phyloP scores from a whole-genome alignment of 2,888 invertebrate genomes.

The Meliscaeva auricollis region DNA sequence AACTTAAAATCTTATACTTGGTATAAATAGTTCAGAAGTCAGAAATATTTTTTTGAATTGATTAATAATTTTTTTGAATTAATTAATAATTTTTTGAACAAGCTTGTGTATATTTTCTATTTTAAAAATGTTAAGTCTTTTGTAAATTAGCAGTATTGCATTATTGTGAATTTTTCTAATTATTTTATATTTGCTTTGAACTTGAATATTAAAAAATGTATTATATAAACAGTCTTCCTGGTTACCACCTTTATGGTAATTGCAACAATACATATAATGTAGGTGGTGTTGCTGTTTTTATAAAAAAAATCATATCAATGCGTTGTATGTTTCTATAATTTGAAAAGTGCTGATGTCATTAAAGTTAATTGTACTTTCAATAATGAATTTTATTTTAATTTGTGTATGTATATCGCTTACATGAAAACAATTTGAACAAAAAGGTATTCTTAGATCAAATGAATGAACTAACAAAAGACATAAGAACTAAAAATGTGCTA shows the following conservation, averaged over 20 bases:
- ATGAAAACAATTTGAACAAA: slow-evolving; percentile 2
- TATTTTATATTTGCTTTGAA: no score
- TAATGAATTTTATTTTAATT: slow-evolving; percentile 1
- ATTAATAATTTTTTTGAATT: no score
- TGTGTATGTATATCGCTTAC: slow-evolving; percentile 11
- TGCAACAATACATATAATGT: slow-evolving; percentile 33
- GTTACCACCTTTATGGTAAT: not conserved
- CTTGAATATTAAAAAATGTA: no score
- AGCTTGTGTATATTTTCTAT: no score
- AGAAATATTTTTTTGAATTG: no score
- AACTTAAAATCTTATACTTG: no score
- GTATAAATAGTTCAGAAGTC: no score
- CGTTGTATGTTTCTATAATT: not conserved
- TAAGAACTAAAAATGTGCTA: not conserved
- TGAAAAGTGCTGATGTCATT: slow-evolving; percentile 4
- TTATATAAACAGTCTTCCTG: slow-evolving; percentile 7
- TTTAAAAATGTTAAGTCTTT: no score
- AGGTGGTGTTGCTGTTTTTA: slow-evolving; percentile 18
- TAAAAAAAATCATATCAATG: not conserved
- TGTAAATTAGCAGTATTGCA: no score
- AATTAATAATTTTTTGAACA: no score
- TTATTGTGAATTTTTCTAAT: no score
- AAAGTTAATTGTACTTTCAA: not conserved
- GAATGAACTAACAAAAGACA: not conserved
- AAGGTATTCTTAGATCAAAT: not conserved